A percentile compares a stretch with the other conserved stretches of the same genome.
Conservation (phyloP, 2,888 invertebrate genomes). For the Drosophila meridiana region DNA sequence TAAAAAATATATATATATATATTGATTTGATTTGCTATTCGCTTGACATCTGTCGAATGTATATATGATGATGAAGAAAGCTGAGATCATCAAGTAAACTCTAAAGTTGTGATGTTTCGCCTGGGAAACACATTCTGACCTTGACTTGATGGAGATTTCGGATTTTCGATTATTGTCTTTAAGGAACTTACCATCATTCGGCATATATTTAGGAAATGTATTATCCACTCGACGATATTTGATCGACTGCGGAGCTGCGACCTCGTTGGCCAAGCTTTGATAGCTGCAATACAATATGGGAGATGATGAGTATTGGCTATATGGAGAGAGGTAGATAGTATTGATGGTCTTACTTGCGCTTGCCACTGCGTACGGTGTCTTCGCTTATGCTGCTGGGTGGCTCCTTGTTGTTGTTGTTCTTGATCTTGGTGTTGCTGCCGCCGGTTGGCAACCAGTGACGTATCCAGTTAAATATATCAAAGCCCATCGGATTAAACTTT, state of each 20-base stretch:
- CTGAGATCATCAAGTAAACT: not conserved
- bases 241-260: constrained; percentile 13
- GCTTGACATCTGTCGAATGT: no score
- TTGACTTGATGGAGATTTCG: not conserved
- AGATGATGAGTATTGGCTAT: not conserved
- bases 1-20: no score
- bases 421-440: constrained; percentile 40
- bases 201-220: constrained; percentile 65
- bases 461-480: constrained; percentile 75
- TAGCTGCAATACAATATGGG: constrained; percentile 5
- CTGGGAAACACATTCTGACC: no score
- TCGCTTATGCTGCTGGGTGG: constrained; percentile 20
- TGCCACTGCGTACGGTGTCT: constrained; percentile 7
- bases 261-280: constrained; percentile 5
- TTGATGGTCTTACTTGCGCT: constrained; percentile 37
- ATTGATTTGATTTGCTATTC: no score
- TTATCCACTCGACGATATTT: constrained; percentile 73
- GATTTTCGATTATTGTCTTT: not conserved
- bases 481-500: constrained; percentile 78
- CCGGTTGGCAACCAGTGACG: constrained; percentile 52
- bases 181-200: constrained; percentile 57
- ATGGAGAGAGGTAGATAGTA: not conserved
- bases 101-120: not conserved
- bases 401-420: constrained; percentile 50
- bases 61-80: not conserved